Conservation (phyloP, 2,797 vertebrate genomes). For the Cuculus canorus region DNA sequence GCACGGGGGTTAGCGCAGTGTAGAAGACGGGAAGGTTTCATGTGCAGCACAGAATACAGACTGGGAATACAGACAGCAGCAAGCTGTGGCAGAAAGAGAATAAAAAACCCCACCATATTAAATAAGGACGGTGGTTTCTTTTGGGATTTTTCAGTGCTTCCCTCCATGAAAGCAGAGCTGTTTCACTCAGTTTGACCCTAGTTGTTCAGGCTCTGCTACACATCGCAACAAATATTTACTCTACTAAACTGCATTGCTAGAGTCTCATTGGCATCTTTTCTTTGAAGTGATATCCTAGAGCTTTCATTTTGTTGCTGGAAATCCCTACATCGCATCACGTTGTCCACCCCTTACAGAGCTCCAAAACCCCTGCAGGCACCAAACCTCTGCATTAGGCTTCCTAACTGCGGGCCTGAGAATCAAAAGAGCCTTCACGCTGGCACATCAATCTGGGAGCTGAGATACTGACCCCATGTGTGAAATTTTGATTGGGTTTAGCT, state of each 20-base stretch:
- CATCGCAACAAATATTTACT: neutral
- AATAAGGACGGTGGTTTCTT: neutral
- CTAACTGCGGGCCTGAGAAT: neutral
- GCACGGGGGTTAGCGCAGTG: accelerated
- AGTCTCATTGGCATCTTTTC: neutral
- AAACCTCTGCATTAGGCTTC: neutral
- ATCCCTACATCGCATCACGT: neutral
- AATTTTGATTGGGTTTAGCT: slow-evolving; percentile 5
- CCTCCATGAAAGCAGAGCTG: neutral
- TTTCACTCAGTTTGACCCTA: neutral
- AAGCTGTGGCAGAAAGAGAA: neutral
- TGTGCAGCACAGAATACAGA: neutral
- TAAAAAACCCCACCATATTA: neutral
- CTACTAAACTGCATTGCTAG: neutral
- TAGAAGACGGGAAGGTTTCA: neutral
- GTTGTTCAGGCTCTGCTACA: neutral
- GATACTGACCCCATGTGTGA: neutral
- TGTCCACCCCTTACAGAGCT: neutral
- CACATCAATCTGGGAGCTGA: neutral
- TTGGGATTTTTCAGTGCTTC: neutral
- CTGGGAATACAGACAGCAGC: neutral
- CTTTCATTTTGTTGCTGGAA: slow-evolving; percentile 42
- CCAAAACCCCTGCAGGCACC: neutral
- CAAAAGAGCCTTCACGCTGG: neutral
- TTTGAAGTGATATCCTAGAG: slow-evolving; percentile 52